Percentiles rank a stretch among this genome's conserved stretches.
Evolutionary conservation across 2,113 vertebrate species (phyloP).

Genomic region (Damaliscus lunatus): DNA sequence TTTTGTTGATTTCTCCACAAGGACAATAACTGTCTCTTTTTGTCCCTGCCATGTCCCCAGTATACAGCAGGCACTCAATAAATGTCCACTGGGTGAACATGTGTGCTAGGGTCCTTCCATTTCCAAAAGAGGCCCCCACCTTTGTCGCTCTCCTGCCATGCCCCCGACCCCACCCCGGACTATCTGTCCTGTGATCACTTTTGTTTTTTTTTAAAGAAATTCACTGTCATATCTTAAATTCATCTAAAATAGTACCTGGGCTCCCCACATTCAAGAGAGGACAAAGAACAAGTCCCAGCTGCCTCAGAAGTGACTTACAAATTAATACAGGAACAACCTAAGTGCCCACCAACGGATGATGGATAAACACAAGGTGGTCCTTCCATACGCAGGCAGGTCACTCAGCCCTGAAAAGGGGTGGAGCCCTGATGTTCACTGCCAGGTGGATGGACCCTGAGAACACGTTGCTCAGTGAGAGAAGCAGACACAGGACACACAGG

Average conservation of each 20-base stretch:
- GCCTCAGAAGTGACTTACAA: background rate
- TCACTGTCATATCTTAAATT: background rate
- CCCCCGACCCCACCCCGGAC: background rate
- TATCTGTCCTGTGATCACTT: too few relatives aligned
- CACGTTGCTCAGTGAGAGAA: background rate
- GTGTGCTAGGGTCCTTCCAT: background rate
- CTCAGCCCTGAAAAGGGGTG: background rate
- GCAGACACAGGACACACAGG: background rate
- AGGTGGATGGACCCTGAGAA: accelerated
- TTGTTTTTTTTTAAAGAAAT: background rate
- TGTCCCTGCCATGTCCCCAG: background rate
- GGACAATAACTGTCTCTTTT: background rate
- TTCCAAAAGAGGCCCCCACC: background rate
- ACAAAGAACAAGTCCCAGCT: background rate
- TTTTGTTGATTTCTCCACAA: background rate
- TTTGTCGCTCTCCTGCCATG: background rate
- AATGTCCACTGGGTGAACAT: too few relatives aligned
- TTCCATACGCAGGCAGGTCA: accelerated
- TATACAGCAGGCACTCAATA: background rate
- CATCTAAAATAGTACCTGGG: background rate
- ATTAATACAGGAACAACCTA: background rate
- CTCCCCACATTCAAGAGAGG: background rate
- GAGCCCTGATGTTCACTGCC: accelerated
- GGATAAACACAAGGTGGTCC: background rate
- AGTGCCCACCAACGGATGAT: accelerated